Percentiles rank a stretch among this genome's conserved stretches.
Evolutionary conservation across 2,113 vertebrate genomes (phyloP).

Genomic region (Petrocephalus microphthalmus): DNA sequence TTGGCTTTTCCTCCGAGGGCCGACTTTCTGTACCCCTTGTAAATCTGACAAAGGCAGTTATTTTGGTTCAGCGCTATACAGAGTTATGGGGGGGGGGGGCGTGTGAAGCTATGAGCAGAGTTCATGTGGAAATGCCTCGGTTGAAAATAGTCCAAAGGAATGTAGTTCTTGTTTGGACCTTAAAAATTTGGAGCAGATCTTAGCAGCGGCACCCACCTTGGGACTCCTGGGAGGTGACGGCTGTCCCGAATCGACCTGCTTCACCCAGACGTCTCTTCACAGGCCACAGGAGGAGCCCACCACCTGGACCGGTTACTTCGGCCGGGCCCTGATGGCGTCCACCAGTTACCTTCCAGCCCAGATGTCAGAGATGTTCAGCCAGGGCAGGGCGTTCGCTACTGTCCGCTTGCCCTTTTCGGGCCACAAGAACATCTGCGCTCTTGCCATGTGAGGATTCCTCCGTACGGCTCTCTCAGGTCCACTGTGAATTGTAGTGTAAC

Average conservation of each 20-base stretch:
- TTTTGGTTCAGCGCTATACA: neutral
- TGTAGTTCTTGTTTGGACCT: neutral
- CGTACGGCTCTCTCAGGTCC: neutral
- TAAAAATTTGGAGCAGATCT: neutral
- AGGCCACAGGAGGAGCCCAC: slow-evolving; percentile 96
- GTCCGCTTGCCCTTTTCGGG: slow-evolving; percentile 95
- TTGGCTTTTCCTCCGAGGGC: neutral
- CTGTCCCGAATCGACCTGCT: neutral
- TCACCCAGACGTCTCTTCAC: neutral
- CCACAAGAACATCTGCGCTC: slow-evolving; percentile 94
- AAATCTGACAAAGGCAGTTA: neutral
- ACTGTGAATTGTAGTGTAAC: neutral
- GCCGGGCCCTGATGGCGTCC: slow-evolving; percentile 91
- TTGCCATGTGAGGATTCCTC: slow-evolving; percentile 79
- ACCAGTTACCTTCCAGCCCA: slow-evolving; percentile 94
- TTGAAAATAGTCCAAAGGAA: neutral
- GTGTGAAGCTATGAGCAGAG: neutral
- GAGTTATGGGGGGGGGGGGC: neutral
- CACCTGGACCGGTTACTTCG: slow-evolving; percentile 95
- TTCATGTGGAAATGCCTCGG: neutral
- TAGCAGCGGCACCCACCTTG: neutral
- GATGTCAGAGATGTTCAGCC: slow-evolving; percentile 98
- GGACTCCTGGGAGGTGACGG: neutral
- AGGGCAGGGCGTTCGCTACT: slow-evolving; percentile 93
- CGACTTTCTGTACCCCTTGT: neutral